These are phyloP conservation scores for Triplophysa rosa DNA, from an alignment of 2,113 vertebrate genomes.

Conservation along the genomic window DNA sequence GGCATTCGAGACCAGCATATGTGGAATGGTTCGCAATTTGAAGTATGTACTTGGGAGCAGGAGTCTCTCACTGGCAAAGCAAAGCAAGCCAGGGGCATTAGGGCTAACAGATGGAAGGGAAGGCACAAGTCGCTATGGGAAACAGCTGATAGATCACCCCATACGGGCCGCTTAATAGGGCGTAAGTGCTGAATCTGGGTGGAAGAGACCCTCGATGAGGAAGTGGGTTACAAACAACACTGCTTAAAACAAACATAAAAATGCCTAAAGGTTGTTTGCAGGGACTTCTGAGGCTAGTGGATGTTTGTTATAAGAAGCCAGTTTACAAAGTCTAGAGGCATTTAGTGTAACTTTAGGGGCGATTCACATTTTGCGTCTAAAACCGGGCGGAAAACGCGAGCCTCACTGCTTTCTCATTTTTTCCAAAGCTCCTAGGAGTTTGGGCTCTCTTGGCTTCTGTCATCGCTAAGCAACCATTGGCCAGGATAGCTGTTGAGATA, in stretches of 20 bases:
- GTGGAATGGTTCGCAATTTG: not conserved
- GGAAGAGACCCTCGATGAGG: slow-evolving; percentile 28
- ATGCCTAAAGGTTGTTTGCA: slow-evolving; percentile 7
- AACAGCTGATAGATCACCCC: slow-evolving; percentile 70
- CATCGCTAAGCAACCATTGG: no score
- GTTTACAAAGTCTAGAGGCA: not conserved
- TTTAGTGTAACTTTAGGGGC: not conserved
- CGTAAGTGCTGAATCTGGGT: slow-evolving; percentile 62
- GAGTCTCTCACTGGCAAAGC: slow-evolving; percentile 51
- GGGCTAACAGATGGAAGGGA: slow-evolving; percentile 74
- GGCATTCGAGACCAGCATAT: not conserved
- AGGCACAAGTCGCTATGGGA: slow-evolving; percentile 58
- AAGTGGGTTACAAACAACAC: not conserved
- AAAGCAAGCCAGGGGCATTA: slow-evolving; percentile 64
- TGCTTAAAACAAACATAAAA: slow-evolving; percentile 7
- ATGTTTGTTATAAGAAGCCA: slow-evolving; percentile 20
- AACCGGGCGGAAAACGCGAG: no score
- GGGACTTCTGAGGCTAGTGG: not conserved
- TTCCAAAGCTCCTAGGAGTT: no score
- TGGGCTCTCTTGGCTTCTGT: no score
- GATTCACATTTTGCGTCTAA: no score
- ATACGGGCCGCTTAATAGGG: slow-evolving; percentile 62
- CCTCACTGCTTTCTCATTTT: no score
- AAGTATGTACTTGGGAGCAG: not conserved
- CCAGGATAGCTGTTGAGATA: no score